Evolutionary conservation across 2,888 invertebrate species (phyloP), one percentile per base, ranked within the genome.

Genomic region (Morinoia aosen): DNA sequence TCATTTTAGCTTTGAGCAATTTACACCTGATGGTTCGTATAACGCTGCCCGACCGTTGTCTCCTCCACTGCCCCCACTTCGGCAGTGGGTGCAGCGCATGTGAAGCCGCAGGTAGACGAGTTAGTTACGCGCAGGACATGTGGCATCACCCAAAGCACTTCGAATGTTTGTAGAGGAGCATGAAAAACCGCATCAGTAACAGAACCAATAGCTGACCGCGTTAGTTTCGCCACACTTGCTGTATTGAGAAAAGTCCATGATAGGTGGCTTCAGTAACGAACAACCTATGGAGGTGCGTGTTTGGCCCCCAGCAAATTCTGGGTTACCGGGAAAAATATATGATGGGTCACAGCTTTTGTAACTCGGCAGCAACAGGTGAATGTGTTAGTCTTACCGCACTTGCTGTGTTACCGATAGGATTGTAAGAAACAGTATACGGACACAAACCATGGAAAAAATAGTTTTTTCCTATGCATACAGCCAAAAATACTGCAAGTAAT

Each of bases 1-100:
- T 90, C 90, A 90, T 90, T 90, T 90, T 90, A 40, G 90, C 90
- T 48, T 39, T 11, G 39, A 39, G 90, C 48, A 90, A 90, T 90
- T 40, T 90, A 90, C 90, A 48, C 39, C 90, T 90, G 39, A 48
- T 40, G 90, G 33, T 90, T 90, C 39, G 40, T 48, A 16, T 64
- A 39, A 39, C 33, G 90, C 40, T 90, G 48, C 40, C 90, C 90
- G 39, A 90, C 90, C 40, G 76, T 33, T 33, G 76, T 48, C 3
- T 48, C 48, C 48, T 76, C 76, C 76, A 33, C 76, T 76, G 76
- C 76, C 76, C 76, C 33, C 25, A 16, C 48, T 48, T 76, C 33
- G 76, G 76, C 76, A 33, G 19, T 76, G 25, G 76, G 76, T 76
- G 33, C 76, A 76, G 25, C 2, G 25, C 76, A 10, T 33, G 16